Base-by-base conservation (phyloP, 1,140 invertebrate genomes). In the Sesamia nonagrioides region DNA sequence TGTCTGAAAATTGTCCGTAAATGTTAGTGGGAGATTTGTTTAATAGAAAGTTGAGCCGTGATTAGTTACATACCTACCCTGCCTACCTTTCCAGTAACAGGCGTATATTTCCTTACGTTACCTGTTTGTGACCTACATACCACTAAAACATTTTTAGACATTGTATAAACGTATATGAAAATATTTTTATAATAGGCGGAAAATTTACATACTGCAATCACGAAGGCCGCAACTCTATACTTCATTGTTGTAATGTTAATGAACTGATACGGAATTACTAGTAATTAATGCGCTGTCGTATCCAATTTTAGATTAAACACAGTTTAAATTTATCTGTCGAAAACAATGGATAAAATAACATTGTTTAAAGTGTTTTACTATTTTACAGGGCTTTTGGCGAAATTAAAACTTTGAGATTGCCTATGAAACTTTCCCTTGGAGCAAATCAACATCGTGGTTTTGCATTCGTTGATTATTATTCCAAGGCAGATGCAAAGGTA, bases 381-480 rank as follows among this genome's bases (percentile, higher is more conserved):
- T 79, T 72, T 95, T 96, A 82, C 88, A 99, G 98, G 86, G 97
- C 97, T 15, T 99, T 99, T 96, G 99, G 99, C 7, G 98, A 99
- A 92, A 94, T 99, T 17, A 99, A 99, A 94, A 97, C 97, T 45
- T 96, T 99, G 17, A 96, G 99, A 80, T 94, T 99, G 79, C 99
- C 99, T 0, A 98, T 97, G 88, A 99, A 99, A 95, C 94, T 98
- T 84, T 94, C 95, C 15, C 93, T 96, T 7, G 97, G 97, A 15
- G 96, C 96, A 21, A 97, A 97, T 77, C 95, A 96, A 76, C 99
- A 99, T 95, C 96, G 99, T 88, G 99, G 99, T 74, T 99, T 99
- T 95, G 98, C 97, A 52, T 99, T 99, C 94, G 97, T 99, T 13
- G 99, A 99, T 88, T 99, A 97, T 95, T 94, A 97, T 56, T 97